Percentiles rank a stretch among this genome's conserved stretches.
Evolutionary conservation across 2,888 invertebrate genomes (phyloP).

Genomic region (Drepanosiphum platanoidis): DNA sequence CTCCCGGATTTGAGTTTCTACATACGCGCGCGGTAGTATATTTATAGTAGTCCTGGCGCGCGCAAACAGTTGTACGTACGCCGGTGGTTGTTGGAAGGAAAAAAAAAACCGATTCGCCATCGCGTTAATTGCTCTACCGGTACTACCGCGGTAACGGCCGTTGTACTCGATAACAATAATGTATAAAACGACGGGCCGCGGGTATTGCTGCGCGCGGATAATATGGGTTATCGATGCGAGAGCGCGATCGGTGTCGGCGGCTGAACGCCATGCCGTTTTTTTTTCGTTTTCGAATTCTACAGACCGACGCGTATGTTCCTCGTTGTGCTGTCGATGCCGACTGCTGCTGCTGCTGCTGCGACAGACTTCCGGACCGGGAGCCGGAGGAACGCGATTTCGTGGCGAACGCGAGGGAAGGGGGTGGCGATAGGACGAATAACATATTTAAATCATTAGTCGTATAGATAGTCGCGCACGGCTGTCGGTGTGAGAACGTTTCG

Average conservation of each 20-base stretch:
- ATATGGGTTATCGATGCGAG: not conserved
- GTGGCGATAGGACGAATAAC: no score
- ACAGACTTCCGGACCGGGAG: no score
- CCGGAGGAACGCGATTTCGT: no score
- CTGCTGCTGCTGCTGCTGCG: no score
- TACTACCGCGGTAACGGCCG: not conserved
- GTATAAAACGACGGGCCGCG: not conserved
- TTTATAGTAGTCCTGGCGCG: not conserved
- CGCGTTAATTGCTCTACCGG: conserved; percentile 41
- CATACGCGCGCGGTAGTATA: not conserved
- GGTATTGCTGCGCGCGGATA: not conserved
- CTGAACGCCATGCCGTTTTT: not conserved
- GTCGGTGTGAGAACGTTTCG: no score
- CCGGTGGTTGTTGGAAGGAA: not conserved
- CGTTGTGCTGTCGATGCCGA: no score
- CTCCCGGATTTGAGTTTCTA: conserved; percentile 45
- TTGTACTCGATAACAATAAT: not conserved
- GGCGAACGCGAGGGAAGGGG: no score
- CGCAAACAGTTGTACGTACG: conserved; percentile 6
- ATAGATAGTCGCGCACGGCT: no score
- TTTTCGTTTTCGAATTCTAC: not conserved
- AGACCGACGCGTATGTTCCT: not conserved
- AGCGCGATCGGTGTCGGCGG: not conserved
- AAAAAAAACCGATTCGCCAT: conserved; percentile 46
- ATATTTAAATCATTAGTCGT: no score